Evolutionary conservation across 2,797 vertebrate species (phyloP).

Genomic region (Phrynocephalus vlangalii): DNA sequence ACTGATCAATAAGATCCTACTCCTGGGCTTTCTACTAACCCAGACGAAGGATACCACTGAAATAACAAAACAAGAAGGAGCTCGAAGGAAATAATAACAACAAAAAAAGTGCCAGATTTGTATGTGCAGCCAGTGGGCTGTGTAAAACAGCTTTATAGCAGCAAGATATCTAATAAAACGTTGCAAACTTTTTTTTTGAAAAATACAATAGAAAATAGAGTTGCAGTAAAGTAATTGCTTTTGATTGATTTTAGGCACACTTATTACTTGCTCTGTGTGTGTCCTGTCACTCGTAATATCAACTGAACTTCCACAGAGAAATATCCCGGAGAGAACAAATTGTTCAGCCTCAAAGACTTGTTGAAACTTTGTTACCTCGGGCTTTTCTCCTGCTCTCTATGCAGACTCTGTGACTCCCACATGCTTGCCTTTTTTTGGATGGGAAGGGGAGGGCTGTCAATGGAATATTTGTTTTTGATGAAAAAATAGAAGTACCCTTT

Average conservation of each 20-base stretch:
- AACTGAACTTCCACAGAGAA: constrained; percentile 57
- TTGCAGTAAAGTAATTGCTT: constrained; percentile 62
- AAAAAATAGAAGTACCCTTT: constrained; percentile 9
- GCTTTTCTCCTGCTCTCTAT: constrained; percentile 39
- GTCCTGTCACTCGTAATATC: constrained; percentile 56
- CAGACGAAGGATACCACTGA: constrained; percentile 22
- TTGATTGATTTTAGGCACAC: constrained; percentile 65
- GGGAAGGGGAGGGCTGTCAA: neutral
- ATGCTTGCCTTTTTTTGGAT: constrained; percentile 43
- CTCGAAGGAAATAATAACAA: constrained; percentile 15
- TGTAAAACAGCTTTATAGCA: constrained; percentile 50
- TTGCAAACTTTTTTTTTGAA: constrained; percentile 48
- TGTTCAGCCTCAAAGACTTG: constrained; percentile 52
- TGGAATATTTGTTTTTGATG: neutral
- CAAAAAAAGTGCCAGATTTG: constrained; percentile 3
- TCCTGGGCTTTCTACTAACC: neutral
- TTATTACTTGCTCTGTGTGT: constrained; percentile 64
- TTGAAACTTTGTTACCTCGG: constrained; percentile 57
- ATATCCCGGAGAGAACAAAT: constrained; percentile 60
- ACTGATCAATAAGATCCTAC: constrained; percentile 44
- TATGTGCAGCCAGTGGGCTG: constrained; percentile 39
- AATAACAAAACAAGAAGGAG: constrained; percentile 29
- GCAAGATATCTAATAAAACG: constrained; percentile 55
- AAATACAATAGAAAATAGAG: constrained; percentile 51
- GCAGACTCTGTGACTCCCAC: constrained; percentile 45